phyloP scores from a whole-genome alignment of 2,888 invertebrate genomes.

The Gymnosoma rotundatum region DNA sequence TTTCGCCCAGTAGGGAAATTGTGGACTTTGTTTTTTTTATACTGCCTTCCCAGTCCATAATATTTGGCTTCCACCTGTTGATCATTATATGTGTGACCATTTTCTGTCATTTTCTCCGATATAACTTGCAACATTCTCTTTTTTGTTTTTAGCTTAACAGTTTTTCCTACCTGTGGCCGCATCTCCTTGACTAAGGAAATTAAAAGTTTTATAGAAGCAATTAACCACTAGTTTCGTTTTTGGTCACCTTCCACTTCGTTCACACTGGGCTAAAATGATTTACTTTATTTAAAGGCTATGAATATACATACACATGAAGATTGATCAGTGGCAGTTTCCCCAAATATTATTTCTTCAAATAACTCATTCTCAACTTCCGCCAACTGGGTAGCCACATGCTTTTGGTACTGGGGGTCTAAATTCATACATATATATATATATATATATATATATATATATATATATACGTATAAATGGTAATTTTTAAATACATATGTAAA shows the following conservation, averaged over 20 bases:
- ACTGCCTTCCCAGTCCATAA: too few species aligned
- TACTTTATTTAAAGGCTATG: slow-evolving; percentile 15
- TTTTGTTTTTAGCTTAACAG: not conserved
- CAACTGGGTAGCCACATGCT: slow-evolving; percentile 27
- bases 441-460: too few species aligned
- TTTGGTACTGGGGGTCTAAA: too few species aligned
- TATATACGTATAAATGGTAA: too few species aligned
- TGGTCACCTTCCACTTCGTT: slow-evolving; percentile 4
- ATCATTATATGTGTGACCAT: not conserved
- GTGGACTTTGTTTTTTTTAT: too few species aligned
- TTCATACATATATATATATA: too few species aligned
- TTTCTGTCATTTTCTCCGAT: not conserved
- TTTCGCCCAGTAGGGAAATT: too few species aligned
- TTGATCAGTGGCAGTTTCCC: not conserved
- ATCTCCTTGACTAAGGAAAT: not conserved
- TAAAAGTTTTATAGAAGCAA: not conserved
- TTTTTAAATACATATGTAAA: too few species aligned
- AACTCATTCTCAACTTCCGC: not conserved
- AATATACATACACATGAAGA: slow-evolving; percentile 9
- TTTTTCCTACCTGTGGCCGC: not conserved
- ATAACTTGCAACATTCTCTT: not conserved
- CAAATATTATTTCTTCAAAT: slow-evolving; percentile 13
- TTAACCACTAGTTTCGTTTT: too few species aligned
- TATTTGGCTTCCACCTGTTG: too few species aligned
- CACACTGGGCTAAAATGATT: slow-evolving; percentile 13